Evolutionary conservation across 2,888 invertebrate species (phyloP).

Genomic region (Phyllotreta cruciferae): DNA sequence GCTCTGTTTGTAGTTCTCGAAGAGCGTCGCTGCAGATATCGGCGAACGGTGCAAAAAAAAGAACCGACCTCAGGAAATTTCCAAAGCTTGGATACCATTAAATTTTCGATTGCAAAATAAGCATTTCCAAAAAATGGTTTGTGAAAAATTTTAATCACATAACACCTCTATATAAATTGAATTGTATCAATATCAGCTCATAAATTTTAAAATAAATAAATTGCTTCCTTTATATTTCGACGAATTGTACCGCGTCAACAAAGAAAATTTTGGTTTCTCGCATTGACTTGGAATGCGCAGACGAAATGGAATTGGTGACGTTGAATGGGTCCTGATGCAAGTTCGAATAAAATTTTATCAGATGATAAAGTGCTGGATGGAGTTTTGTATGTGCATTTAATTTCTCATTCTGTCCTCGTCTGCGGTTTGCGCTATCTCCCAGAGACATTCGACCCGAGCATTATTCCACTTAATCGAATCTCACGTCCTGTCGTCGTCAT

Average conservation of each 20-base stretch:
- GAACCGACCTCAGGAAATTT: background rate
- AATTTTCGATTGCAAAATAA: too few relatives aligned
- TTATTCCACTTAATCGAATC: constrained; percentile 47
- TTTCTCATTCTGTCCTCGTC: constrained; percentile 38
- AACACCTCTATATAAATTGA: too few relatives aligned
- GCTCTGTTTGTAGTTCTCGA: background rate
- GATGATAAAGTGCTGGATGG: constrained; percentile 37
- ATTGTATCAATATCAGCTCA: too few relatives aligned
- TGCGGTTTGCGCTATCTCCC: constrained; percentile 40
- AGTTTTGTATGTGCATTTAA: constrained; percentile 40
- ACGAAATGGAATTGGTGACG: constrained; percentile 32
- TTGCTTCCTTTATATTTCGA: too few relatives aligned
- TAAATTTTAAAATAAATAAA: too few relatives aligned
- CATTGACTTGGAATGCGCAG: background rate
- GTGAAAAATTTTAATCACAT: too few relatives aligned
- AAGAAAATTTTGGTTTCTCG: background rate
- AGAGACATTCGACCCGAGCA: constrained; percentile 41
- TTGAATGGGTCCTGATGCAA: constrained; percentile 33
- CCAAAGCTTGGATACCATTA: background rate
- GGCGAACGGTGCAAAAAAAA: background rate
- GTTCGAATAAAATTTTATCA: constrained; percentile 41
- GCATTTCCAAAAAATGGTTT: too few relatives aligned
- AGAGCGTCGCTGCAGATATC: constrained; percentile 8
- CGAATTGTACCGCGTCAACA: too few relatives aligned
- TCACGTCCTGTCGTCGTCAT: constrained; percentile 20